Percentiles rank a stretch among this genome's conserved stretches.
Evolutionary conservation across 2,797 vertebrate genomes (phyloP).

Genomic region (Spinus olivaceus): DNA sequence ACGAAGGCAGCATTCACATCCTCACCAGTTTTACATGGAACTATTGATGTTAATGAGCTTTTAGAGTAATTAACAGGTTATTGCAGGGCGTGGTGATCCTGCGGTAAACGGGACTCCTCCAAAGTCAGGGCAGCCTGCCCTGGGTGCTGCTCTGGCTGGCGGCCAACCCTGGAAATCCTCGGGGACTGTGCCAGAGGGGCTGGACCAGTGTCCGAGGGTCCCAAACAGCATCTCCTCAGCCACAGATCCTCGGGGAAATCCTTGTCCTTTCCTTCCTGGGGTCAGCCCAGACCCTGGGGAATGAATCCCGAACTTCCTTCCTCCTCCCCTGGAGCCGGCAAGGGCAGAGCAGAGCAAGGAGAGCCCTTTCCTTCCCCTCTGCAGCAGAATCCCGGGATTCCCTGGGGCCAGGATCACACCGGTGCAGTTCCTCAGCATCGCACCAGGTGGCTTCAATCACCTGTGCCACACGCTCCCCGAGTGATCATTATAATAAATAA

Average conservation of each 20-base stretch:
- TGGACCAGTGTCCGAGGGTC: fast-evolving
- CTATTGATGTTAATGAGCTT: not conserved
- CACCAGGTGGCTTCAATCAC: not conserved
- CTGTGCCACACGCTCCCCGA: not conserved
- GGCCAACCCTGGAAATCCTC: fast-evolving
- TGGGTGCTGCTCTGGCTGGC: fast-evolving
- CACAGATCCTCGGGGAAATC: not conserved
- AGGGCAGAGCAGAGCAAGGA: not conserved
- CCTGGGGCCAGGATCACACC: fast-evolving
- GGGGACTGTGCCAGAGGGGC: fast-evolving
- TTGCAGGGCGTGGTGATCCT: not conserved
- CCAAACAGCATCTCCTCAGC: not conserved
- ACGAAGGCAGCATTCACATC: not conserved
- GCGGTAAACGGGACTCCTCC: not conserved
- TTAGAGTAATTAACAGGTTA: not conserved
- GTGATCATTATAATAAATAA: not conserved
- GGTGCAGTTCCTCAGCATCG: not conserved
- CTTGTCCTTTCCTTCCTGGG: not conserved
- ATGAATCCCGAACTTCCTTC: fast-evolving
- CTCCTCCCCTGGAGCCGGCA: not conserved
- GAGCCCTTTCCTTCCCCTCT: fast-evolving
- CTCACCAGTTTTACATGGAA: not conserved
- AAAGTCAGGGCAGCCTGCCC: not conserved
- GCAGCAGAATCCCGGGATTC: fast-evolving
- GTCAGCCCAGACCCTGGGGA: not conserved